A percentile compares a stretch with the other conserved stretches of the same genome.
Conservation (phyloP, 2,113 vertebrate species). For the Cygnus buccinator region DNA sequence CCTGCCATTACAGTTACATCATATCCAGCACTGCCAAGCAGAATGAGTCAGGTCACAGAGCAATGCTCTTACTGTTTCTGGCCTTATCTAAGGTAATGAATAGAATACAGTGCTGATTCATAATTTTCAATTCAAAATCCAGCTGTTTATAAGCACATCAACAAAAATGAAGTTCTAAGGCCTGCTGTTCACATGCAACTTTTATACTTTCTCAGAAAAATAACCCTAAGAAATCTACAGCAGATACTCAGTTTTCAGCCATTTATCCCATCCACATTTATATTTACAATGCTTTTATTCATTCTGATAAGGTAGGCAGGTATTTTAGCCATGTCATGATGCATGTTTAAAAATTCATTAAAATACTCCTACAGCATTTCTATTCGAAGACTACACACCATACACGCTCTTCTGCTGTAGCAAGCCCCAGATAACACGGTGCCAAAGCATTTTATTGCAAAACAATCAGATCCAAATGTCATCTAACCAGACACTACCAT, state of each 20-base stretch:
- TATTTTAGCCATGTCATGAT: slow-evolving; percentile 40
- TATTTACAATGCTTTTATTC: slow-evolving; percentile 15
- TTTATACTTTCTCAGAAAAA: background rate
- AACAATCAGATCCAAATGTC: slow-evolving; percentile 6
- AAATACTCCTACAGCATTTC: slow-evolving; percentile 55
- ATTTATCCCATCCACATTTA: background rate
- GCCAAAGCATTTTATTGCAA: slow-evolving; percentile 22
- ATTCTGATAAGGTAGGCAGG: background rate
- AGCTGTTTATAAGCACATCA: background rate
- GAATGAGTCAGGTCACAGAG: background rate
- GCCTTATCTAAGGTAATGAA: background rate
- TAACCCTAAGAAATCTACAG: background rate
- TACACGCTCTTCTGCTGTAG: slow-evolving; percentile 2
- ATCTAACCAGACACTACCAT: background rate
- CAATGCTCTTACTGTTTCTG: too few relatives aligned
- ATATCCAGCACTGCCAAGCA: background rate
- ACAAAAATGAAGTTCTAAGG: background rate
- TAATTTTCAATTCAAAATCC: background rate
- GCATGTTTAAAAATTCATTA: slow-evolving; percentile 39
- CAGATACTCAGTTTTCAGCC: background rate
- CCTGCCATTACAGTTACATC: background rate
- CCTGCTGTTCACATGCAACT: background rate
- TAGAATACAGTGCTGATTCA: background rate
- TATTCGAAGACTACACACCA: slow-evolving; percentile 41
- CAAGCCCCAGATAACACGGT: background rate